Percentiles rank a stretch among this genome's conserved stretches.
Conservation (phyloP, 2,888 invertebrate species). For the Cyclophora punctaria region DNA sequence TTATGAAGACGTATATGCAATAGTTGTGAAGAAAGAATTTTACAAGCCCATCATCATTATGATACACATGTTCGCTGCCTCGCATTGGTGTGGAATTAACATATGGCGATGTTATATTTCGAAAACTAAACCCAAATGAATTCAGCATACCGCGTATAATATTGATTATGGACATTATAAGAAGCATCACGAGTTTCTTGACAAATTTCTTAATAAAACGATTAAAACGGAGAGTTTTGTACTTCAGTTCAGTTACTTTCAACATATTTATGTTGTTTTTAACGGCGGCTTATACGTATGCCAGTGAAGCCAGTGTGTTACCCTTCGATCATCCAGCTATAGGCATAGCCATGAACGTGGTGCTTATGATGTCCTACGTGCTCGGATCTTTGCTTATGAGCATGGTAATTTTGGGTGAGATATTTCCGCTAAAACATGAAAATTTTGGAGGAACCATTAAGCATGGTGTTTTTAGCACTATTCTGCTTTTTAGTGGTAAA, state of each 20-base stretch:
- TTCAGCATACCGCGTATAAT: constrained; percentile 31
- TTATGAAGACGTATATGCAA: constrained; percentile 10
- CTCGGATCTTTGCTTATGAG: constrained; percentile 78
- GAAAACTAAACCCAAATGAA: constrained; percentile 29
- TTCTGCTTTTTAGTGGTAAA: constrained; percentile 27
- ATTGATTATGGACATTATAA: constrained; percentile 36
- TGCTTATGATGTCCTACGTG: constrained; percentile 61
- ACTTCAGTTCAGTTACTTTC: constrained; percentile 31
- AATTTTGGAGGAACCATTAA: constrained; percentile 70
- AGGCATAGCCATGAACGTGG: too few species aligned
- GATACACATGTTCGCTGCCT: constrained; percentile 40
- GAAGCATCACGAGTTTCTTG: constrained; percentile 35
- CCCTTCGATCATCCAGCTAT: constrained; percentile 35
- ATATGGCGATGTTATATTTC: constrained; percentile 39
- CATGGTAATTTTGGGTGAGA: constrained; percentile 81
- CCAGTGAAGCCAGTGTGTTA: constrained; percentile 29
- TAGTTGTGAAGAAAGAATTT: constrained; percentile 37
- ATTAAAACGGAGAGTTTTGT: constrained; percentile 36
- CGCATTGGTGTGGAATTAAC: constrained; percentile 44
- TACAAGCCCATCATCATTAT: constrained; percentile 47
- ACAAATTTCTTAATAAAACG: constrained; percentile 39
- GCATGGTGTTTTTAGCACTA: constrained; percentile 26
- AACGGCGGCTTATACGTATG: constrained; percentile 37
- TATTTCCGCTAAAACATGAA: constrained; percentile 76
- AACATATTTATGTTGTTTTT: constrained; percentile 30